Evolutionary conservation across 2,888 invertebrate species (phyloP).

Genomic region (Eurytoma adleriae): DNA sequence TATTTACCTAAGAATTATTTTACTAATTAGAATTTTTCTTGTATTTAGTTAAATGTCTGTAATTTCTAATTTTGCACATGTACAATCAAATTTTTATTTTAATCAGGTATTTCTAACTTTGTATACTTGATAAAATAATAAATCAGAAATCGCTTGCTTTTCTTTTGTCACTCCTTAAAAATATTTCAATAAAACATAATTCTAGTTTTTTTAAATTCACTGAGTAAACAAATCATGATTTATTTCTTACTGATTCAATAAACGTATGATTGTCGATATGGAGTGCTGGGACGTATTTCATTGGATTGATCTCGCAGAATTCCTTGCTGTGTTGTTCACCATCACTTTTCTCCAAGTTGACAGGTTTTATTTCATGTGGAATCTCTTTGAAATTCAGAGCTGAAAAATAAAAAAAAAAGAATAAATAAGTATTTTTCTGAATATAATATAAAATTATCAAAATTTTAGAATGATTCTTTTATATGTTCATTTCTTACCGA

Average conservation of each 20-base stretch:
- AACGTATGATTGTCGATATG: constrained; percentile 83
- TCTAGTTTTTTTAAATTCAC: constrained; percentile 1
- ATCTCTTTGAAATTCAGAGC: constrained; percentile 97
- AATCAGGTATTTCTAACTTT: neutral
- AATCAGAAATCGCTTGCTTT: neutral
- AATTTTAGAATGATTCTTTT: constrained; percentile 31
- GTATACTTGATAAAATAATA: neutral
- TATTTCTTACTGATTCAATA: constrained; percentile 81
- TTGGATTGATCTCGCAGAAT: constrained; percentile 92
- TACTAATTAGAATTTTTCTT: constrained; percentile 51
- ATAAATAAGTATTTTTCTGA: constrained; percentile 36
- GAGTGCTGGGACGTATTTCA: constrained; percentile 96
- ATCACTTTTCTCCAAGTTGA: constrained; percentile 89
- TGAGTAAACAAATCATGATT: constrained; percentile 6
- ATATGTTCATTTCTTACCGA: constrained; percentile 78
- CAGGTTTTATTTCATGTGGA: constrained; percentile 93
- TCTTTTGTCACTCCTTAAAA: neutral
- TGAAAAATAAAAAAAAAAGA: constrained; percentile 66
- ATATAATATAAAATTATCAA: constrained; percentile 39
- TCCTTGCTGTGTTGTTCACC: constrained; percentile 94
- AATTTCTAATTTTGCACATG: neutral
- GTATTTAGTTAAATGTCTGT: constrained; percentile 35
- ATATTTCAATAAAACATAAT: constrained; percentile 19
- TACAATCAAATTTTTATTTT: constrained; percentile 2
- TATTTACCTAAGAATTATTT: constrained; percentile 81